Percentiles rank a stretch among this genome's conserved stretches.
These are phyloP conservation scores for Fratercula arctica DNA, from an alignment of 2,797 vertebrate genomes.

Conservation along the genomic window DNA sequence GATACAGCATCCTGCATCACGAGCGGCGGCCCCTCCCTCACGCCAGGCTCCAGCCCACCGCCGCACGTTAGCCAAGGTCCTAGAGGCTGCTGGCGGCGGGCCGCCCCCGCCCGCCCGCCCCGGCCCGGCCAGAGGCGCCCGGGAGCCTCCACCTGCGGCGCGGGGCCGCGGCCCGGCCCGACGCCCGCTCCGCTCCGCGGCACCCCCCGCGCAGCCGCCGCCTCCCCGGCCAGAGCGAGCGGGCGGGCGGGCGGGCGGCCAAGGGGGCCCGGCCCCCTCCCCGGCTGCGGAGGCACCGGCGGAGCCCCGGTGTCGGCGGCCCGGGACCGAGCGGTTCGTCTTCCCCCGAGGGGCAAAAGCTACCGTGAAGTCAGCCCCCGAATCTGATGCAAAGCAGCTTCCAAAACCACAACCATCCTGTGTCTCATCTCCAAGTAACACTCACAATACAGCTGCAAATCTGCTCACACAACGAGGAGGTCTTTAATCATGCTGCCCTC, in stretches of 20 bases:
- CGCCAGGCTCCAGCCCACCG: conserved; percentile 39
- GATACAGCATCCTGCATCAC: conserved; percentile 63
- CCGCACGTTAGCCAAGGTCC: conserved; percentile 42
- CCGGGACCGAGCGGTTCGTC: background rate
- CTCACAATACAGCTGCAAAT: conserved; percentile 66
- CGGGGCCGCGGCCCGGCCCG: background rate
- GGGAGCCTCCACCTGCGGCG: conserved; percentile 23
- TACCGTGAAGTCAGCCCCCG: conserved; percentile 74
- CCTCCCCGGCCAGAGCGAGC: background rate
- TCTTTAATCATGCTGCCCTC: conserved; percentile 65
- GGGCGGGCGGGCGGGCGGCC: background rate
- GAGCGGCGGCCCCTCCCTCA: conserved; percentile 51
- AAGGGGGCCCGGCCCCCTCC: background rate
- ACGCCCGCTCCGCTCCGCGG: background rate
- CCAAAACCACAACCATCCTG: conserved; percentile 54
- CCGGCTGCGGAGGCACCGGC: background rate
- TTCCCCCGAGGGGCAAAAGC: conserved; percentile 35
- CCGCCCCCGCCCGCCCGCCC: conserved; percentile 14
- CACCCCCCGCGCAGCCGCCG: background rate
- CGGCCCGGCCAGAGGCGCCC: background rate
- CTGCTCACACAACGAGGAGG: conserved; percentile 76
- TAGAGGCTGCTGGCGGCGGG: conserved; percentile 53
- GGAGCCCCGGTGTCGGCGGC: background rate
- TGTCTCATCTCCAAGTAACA: conserved; percentile 73
- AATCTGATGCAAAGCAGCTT: conserved; percentile 56